Base-by-base conservation (phyloP, 2,888 invertebrate species). In the Dryobota labecula region DNA sequence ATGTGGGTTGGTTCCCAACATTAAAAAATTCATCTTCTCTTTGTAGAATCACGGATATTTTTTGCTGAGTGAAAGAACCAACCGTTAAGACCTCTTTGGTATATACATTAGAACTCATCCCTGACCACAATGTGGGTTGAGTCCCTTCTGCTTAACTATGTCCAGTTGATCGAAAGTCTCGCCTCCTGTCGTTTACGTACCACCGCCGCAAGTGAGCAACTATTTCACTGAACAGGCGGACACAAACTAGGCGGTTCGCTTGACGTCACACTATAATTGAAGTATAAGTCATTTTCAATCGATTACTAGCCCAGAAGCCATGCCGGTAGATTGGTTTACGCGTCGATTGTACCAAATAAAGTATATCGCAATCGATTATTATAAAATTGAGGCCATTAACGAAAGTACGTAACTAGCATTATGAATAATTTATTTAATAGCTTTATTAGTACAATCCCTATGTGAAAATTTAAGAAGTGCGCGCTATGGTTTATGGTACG, bases 341-440 rank as follows among this genome's bases (percentile, higher is more conserved):
- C 56, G 58, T 78, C 75, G 75, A 72, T 82, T 76, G 75, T 76
- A 82, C 84, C 82, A 81, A 82, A 82, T 68, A 64, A 72, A 41
- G 68, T 68, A 56, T 18, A 74, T 61, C 51, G 20, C 74, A 73
- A 51, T 80, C 66, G 80, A 68, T 51, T 45, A 68, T 57, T 38
- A 30, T 49, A 56, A 45, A 56, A 63, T 36, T 63, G 66, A 64
- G 72, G 62, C 45, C 58, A n/a, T 24, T 27, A 68, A 68, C 66
- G 76, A 67, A 70, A 83, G 82, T 83, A 73, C 79, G 84, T 69
- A 79, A 82, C 76, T 69, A 76, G 18, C 1, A 49, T 58, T 69
- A 43, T 43, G 8, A 43, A 38, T 72, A 51, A 72, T 65, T 69
- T 73, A 64, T 82, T 62, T 41, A 15, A 33, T 60, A 66, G 54